These are phyloP conservation scores for Sardinella longiceps DNA, from an alignment of 2,797 vertebrate species.

Conservation along the genomic window DNA sequence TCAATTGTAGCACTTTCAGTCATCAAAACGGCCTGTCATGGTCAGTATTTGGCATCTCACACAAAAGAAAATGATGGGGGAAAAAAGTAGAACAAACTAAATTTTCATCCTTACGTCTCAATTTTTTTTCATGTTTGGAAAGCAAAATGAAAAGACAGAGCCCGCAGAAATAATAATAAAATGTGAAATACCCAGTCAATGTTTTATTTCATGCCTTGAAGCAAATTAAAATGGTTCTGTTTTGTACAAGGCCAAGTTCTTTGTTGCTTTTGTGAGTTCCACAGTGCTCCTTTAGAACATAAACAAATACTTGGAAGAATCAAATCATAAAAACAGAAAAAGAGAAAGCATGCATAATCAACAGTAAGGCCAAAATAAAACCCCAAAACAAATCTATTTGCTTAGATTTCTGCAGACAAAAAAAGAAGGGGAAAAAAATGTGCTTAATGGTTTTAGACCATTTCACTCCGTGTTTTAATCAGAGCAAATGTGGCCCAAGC, in stretches of 20 bases:
- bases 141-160: neutral
- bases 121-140: slow-evolving; percentile 1
- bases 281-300: neutral
- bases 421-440: no score
- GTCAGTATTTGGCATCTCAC: slow-evolving; percentile 61
- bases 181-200: neutral
- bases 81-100: neutral
- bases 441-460: neutral
- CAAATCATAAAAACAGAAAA: slow-evolving; percentile 24
- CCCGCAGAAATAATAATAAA: neutral
- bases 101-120: neutral
- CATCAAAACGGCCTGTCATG: slow-evolving; percentile 65
- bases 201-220: slow-evolving; percentile 19
- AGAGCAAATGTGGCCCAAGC: neutral
- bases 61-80: neutral
- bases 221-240: slow-evolving; percentile 32
- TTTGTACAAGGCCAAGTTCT: slow-evolving; percentile 30
- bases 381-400: neutral
- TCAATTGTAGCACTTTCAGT: slow-evolving; percentile 66
- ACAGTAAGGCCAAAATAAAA: slow-evolving; percentile 1
- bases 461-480: neutral
- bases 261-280: slow-evolving; percentile 42
- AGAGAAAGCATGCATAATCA: slow-evolving; percentile 25
- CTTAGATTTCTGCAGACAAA: neutral
- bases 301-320: slow-evolving; percentile 23